Base-by-base conservation (phyloP, 2,888 invertebrate species). In the Lepidochrysops patricia region DNA sequence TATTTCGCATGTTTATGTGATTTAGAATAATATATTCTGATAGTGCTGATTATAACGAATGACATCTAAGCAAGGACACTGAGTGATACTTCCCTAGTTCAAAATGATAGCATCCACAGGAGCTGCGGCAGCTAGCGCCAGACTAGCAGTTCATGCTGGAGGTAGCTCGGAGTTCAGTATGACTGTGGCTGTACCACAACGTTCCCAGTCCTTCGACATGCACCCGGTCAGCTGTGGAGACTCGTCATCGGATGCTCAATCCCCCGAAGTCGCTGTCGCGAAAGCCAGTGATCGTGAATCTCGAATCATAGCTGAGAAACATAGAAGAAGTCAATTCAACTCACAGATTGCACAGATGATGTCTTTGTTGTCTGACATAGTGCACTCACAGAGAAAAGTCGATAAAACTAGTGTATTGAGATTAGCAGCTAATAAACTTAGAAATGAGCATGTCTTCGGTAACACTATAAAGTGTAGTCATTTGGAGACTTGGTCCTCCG, bases 391-490 rank as follows among this genome's bases (percentile, higher is more conserved):
- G 57, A 93, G 96, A 68, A 93, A 95, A 73, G 92, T 97, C 74
- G 97, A 98, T 84, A 98, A 98, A 85, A 97, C 97, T 25, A 96
- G 96, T 67, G 94, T 97, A 56, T 89, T 98, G 58, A 91, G 97
- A 68, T 92, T 97, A 62, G 94, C 96, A 1, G 96, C 97, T 57
- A 95, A 96, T 70, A 96, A 94, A 77, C 91, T 98, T 43, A 92
- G 97, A 61, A 92, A 96, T 65, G 92, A 95, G 77, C 94, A 96
- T 80, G 91, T 91, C 50, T 92, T 92, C 76, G 91, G 91, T 19
- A 85, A 91, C 65, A 82, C 89, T 26, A 79, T 90, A 27, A 88
- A 89, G 66, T 88, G 89, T 64, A 74, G 77, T 63, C 89, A 88
- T 62, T 67, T 82, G 61, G 90, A 82, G 70, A 89, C 84, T 29